phyloP scores from a whole-genome alignment of 2,888 invertebrate species.

The Conchocele bisecta region DNA sequence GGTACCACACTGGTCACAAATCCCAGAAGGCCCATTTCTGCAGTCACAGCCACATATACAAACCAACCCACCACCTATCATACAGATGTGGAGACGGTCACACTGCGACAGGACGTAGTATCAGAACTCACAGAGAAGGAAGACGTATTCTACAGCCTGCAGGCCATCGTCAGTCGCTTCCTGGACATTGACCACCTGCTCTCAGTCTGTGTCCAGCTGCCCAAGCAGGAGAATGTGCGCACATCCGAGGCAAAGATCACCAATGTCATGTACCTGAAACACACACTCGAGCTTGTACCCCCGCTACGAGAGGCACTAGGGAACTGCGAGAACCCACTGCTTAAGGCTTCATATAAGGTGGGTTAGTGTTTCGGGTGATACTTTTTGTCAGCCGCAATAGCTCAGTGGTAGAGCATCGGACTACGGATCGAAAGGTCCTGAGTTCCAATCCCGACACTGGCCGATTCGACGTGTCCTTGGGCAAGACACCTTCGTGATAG shows the following conservation, averaged over 20 bases:
- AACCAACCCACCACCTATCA: too few species aligned
- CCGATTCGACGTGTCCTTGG: too few species aligned
- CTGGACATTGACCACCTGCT: slow-evolving; percentile 91
- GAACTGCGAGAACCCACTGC: slow-evolving; percentile 84
- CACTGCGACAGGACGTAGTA: slow-evolving; percentile 89
- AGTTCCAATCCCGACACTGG: too few species aligned
- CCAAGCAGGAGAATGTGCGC: slow-evolving; percentile 83
- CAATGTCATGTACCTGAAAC: slow-evolving; percentile 90
- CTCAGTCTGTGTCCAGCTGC: slow-evolving; percentile 81
- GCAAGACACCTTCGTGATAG: too few species aligned
- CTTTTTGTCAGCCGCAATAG: too few species aligned
- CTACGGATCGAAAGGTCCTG: too few species aligned
- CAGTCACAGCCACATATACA: too few species aligned
- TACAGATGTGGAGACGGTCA: slow-evolving; percentile 86
- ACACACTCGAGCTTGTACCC: slow-evolving; percentile 89
- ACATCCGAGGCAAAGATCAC: slow-evolving; percentile 90
- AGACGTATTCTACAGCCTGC: slow-evolving; percentile 86
- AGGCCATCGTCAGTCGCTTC: slow-evolving; percentile 85
- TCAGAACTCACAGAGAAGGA: slow-evolving; percentile 89
- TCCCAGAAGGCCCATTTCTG: too few species aligned
- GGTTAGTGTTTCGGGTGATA: background rate
- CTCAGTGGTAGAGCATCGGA: too few species aligned
- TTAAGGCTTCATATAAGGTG: slow-evolving; percentile 86
- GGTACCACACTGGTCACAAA: too few species aligned
- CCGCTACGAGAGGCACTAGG: slow-evolving; percentile 86